Evolutionary conservation across 1,140 invertebrate species (phyloP).

Genomic region (Mercenaria mercenaria): DNA sequence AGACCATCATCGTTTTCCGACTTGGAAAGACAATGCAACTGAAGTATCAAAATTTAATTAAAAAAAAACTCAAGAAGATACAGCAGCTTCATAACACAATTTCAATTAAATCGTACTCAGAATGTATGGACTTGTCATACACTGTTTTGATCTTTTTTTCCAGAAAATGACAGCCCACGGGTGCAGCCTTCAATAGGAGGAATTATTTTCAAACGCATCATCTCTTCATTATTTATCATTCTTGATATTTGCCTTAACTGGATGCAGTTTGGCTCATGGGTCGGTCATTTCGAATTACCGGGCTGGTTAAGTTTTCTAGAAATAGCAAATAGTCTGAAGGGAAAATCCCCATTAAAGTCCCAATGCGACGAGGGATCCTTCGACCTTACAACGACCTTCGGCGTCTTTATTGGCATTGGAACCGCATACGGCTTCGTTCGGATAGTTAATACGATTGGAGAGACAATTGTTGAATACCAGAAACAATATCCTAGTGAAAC

Average conservation of each 20-base stretch:
- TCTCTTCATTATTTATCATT: not conserved
- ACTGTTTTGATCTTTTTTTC: too few relatives aligned
- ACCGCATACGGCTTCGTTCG: not conserved
- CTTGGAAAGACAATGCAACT: too few relatives aligned
- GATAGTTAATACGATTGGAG: not conserved
- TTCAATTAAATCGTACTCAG: too few relatives aligned
- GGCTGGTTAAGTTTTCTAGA: not conserved
- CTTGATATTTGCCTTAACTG: not conserved
- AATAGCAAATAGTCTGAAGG: not conserved
- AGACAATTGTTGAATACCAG: not conserved
- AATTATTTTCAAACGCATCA: too few relatives aligned
- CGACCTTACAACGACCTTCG: not conserved
- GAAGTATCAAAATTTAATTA: too few relatives aligned
- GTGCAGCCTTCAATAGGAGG: too few relatives aligned
- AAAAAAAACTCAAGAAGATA: too few relatives aligned
- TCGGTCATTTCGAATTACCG: not conserved
- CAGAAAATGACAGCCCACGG: too few relatives aligned
- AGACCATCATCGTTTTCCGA: too few relatives aligned
- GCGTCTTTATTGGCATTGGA: not conserved
- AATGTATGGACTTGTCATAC: too few relatives aligned
- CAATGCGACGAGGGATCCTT: not conserved
- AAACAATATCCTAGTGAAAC: not conserved
- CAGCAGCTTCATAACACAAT: too few relatives aligned
- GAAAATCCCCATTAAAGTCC: not conserved
- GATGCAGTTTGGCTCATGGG: not conserved